These are phyloP conservation scores for Andrena hattorfiana DNA, from an alignment of 2,888 invertebrate species.

Conservation along the genomic window DNA sequence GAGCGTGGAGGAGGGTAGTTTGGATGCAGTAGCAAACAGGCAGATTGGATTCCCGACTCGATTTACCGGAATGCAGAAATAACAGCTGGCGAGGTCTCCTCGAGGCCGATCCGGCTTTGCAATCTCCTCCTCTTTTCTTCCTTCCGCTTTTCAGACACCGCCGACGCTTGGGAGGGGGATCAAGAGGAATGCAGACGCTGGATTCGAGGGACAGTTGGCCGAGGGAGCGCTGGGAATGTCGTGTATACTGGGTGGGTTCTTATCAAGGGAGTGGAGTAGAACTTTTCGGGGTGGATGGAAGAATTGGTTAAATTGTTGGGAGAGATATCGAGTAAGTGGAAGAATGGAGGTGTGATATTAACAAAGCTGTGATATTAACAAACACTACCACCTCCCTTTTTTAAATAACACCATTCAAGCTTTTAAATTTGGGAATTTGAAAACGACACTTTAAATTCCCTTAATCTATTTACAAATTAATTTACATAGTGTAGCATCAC, in stretches of 20 bases:
- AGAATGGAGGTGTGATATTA: no score
- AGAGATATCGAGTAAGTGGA: neutral
- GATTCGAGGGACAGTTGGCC: conserved; percentile 57
- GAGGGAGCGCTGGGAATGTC: conserved; percentile 43
- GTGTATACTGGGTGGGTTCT: conserved; percentile 30
- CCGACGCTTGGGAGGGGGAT: conserved; percentile 30
- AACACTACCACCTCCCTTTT: no score
- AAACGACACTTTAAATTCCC: no score
- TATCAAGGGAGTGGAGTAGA: neutral
- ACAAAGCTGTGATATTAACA: no score
- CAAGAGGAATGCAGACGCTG: conserved; percentile 56
- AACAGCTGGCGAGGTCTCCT: conserved; percentile 78
- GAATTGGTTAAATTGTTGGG: neutral
- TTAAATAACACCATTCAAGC: no score
- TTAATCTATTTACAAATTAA: no score
- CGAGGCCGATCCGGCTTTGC: conserved; percentile 76
- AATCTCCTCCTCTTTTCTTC: conserved; percentile 70
- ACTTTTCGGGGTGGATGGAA: neutral
- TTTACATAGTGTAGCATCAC: neutral
- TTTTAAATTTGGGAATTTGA: neutral
- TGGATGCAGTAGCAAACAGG: conserved; percentile 78
- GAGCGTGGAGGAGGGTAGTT: conserved; percentile 62
- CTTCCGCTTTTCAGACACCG: conserved; percentile 56
- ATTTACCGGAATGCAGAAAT: conserved; percentile 81
- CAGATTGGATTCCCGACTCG: conserved; percentile 82